Evolutionary conservation across 2,113 vertebrate genomes (phyloP).

Genomic region (Petaurus breviceps): DNA sequence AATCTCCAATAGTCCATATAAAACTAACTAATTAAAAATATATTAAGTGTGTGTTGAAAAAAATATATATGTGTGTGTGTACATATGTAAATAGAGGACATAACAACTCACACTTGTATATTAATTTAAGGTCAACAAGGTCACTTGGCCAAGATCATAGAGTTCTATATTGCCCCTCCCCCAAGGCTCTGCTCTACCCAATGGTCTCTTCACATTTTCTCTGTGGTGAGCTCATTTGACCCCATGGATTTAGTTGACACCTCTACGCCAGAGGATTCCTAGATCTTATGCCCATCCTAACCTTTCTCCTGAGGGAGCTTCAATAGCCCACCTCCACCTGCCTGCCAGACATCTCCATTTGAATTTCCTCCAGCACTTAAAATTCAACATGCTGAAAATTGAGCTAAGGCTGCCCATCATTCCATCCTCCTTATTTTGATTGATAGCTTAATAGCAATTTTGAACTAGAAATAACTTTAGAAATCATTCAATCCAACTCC

Average conservation of each 20-base stretch:
- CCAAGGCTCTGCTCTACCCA: not conserved
- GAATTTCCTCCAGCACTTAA: not conserved
- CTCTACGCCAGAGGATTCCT: not conserved
- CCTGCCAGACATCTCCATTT: not conserved
- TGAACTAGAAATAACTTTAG: not conserved
- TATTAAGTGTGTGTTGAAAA: too few species aligned
- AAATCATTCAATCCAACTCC: not conserved
- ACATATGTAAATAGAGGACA: not conserved
- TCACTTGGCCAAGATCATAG: not conserved
- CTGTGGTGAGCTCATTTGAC: not conserved
- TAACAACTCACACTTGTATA: not conserved
- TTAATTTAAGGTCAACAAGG: not conserved
- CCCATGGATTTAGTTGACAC: not conserved
- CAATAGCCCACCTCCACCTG: not conserved
- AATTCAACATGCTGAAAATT: not conserved
- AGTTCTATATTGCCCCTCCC: not conserved
- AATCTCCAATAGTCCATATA: not conserved
- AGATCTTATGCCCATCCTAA: not conserved
- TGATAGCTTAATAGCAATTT: not conserved
- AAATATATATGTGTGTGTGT: not conserved
- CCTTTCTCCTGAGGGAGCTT: not conserved
- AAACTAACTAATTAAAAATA: too few species aligned
- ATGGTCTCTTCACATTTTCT: not conserved
- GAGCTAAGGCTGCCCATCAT: not conserved
- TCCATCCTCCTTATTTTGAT: not conserved